Percentiles rank a stretch among this genome's conserved stretches.
These are phyloP conservation scores for Notothenia coriiceps DNA, from an alignment of 2,113 vertebrate species.

Conservation along the genomic window DNA sequence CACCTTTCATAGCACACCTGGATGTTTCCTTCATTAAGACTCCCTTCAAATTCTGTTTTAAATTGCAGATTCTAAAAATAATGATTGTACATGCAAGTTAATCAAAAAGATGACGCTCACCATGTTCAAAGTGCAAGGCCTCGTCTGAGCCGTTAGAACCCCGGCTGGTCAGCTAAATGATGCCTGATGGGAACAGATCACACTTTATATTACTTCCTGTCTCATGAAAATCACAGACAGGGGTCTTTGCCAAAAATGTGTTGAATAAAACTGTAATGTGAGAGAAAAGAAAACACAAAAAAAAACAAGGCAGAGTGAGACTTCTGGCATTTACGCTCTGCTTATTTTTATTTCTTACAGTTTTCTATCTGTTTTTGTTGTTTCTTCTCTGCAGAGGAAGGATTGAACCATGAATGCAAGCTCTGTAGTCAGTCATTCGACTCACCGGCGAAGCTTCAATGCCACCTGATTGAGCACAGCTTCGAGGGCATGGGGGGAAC, in stretches of 20 bases:
- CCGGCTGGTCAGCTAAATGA: constrained; percentile 70
- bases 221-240: constrained; percentile 65
- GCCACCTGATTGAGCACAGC: constrained; percentile 99
- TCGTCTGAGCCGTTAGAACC: constrained; percentile 61
- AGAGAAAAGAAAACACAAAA: constrained; percentile 9
- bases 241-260: constrained; percentile 48
- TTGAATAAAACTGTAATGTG: constrained; percentile 45
- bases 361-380: constrained; percentile 70
- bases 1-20: constrained; percentile 12
- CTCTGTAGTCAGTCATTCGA: constrained; percentile 99
- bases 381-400: constrained; percentile 90
- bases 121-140: constrained; percentile 59
- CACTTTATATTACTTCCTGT: constrained; percentile 65
- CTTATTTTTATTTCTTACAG: constrained; percentile 48
- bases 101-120: constrained; percentile 54
- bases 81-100: constrained; percentile 39
- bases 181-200: constrained; percentile 73
- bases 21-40: constrained; percentile 7
- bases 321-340: constrained; percentile 44
- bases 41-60: constrained; percentile 14
- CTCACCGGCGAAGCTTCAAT: constrained; percentile 98
- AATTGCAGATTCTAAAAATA: constrained; percentile 43
- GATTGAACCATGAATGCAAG: constrained; percentile 98
- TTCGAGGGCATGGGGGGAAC: constrained; percentile 99
- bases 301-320: constrained; percentile 21